Conservation (phyloP, 2,888 invertebrate species). For the Allacma fusca region DNA sequence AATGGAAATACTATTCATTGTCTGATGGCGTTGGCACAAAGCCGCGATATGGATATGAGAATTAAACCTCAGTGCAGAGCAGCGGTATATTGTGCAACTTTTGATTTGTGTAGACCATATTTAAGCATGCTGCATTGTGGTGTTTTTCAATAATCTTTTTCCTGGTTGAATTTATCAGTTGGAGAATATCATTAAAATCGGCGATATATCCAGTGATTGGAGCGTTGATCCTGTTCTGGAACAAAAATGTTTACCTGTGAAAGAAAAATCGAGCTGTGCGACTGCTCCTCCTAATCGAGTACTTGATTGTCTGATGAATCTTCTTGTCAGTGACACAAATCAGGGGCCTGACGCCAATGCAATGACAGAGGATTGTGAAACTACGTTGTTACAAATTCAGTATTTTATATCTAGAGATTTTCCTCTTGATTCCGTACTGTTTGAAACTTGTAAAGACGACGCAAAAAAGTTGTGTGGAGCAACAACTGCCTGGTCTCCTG, state of each 20-base stretch:
- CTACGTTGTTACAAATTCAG: conserved; percentile 91
- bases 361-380: conserved; percentile 90
- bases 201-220: conserved; percentile 96
- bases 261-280: conserved; percentile 67
- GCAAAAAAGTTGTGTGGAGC: conserved; percentile 84
- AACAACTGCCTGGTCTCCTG: conserved; percentile 76
- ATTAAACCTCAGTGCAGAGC: conserved; percentile 77
- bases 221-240: conserved; percentile 89
- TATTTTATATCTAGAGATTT: conserved; percentile 97
- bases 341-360: conserved; percentile 53
- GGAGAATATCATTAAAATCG: conserved; percentile 81
- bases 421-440: conserved; percentile 87
- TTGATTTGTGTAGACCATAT: not conserved
- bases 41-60: conserved; percentile 71
- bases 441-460: conserved; percentile 86
- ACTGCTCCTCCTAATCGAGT: conserved; percentile 66
- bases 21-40: conserved; percentile 86
- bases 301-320: conserved; percentile 93
- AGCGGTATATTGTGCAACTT: conserved; percentile 69
- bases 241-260: conserved; percentile 84
- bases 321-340: conserved; percentile 76
- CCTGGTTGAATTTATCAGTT: conserved; percentile 68
- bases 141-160: not conserved
- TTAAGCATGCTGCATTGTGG: no score
- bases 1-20: conserved; percentile 95